Evolutionary conservation across 2,797 vertebrate genomes (phyloP).

Genomic region (Arctocebus calabarensis): DNA sequence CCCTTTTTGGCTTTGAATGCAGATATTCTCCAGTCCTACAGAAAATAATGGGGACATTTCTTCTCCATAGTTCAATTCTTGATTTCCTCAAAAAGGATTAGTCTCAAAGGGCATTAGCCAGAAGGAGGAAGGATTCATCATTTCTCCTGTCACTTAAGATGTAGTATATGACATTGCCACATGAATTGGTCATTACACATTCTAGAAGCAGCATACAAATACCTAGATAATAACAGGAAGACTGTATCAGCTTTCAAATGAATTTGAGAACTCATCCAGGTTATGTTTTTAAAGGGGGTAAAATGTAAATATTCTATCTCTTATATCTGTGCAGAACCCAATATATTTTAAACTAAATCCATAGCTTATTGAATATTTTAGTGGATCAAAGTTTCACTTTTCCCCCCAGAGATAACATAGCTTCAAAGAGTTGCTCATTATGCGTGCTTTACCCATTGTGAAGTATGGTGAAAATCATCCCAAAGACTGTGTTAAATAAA

Average conservation of each 20-base stretch:
- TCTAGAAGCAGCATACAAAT: background rate
- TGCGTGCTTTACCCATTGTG: background rate
- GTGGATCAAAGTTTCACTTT: background rate
- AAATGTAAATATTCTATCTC: background rate
- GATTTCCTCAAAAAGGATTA: background rate
- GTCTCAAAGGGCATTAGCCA: background rate
- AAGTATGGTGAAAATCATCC: constrained; percentile 17
- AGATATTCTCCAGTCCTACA: background rate
- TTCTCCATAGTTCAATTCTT: background rate
- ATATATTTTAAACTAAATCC: constrained; percentile 30
- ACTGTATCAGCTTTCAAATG: background rate
- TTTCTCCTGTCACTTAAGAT: constrained; percentile 2
- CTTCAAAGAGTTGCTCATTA: constrained; percentile 48
- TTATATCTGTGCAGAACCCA: background rate
- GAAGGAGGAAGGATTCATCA: background rate
- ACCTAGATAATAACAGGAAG: background rate
- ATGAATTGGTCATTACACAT: background rate
- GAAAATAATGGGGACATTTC: background rate
- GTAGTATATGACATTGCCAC: background rate
- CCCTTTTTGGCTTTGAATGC: background rate
- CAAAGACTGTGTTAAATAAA: constrained; percentile 51
- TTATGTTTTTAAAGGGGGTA: constrained; percentile 17
- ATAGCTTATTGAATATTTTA: constrained; percentile 56
- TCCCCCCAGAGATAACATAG: background rate
- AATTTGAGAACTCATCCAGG: background rate